Evolutionary conservation across 2,113 vertebrate species (phyloP).

Genomic region (Cercocebus atys): DNA sequence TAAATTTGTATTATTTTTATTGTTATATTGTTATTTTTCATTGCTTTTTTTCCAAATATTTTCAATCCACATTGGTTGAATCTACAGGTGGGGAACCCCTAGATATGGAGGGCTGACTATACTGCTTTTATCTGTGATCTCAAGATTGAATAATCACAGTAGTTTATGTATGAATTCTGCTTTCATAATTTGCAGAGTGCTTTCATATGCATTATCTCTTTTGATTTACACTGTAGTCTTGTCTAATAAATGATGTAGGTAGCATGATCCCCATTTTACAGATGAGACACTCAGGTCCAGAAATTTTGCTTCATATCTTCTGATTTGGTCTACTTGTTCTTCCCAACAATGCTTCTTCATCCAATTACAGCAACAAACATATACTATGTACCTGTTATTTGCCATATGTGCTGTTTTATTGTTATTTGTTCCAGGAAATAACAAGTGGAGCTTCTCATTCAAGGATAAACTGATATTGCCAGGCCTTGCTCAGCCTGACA

Average conservation of each 20-base stretch:
- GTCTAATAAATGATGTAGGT: neutral
- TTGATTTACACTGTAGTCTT: neutral
- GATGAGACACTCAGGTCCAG: neutral
- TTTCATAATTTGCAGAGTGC: neutral
- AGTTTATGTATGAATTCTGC: neutral
- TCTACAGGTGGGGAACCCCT: neutral
- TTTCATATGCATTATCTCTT: neutral
- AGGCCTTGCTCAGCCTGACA: neutral
- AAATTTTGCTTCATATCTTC: neutral
- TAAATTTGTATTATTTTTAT: neutral
- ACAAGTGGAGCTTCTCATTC: constrained; percentile 11
- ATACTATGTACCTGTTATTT: neutral
- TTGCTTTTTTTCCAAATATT: neutral
- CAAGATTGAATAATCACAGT: neutral
- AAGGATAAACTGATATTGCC: neutral
- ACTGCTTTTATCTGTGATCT: neutral
- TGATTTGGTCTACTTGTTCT: neutral
- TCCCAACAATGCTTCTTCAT: neutral
- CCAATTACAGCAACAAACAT: neutral
- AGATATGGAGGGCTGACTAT: neutral
- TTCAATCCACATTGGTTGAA: neutral
- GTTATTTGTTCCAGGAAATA: constrained; percentile 32
- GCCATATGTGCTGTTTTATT: neutral
- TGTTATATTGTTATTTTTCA: neutral
- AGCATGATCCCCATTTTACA: neutral